Percentiles rank a stretch among this genome's conserved stretches.
These are phyloP conservation scores for Echinometra lucunter DNA, from an alignment of 53 echinoderm and acorn worm genomes.

Conservation along the genomic window DNA sequence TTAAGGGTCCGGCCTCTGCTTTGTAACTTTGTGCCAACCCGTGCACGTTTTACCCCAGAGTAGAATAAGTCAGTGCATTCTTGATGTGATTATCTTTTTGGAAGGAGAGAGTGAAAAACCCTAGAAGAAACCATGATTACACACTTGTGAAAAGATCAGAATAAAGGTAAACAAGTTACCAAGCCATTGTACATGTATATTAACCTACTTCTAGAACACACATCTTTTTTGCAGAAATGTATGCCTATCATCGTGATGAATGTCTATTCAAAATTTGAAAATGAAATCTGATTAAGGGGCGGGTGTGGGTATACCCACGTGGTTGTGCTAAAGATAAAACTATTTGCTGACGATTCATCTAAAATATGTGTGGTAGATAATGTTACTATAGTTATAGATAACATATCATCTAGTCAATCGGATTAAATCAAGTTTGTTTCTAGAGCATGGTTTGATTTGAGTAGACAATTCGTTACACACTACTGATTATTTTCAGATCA, in stretches of 20 bases:
- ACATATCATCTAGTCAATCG: neutral
- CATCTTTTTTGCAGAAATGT: too few relatives aligned
- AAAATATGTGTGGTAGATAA: neutral
- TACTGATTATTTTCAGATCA: neutral
- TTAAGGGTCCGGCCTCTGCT: too few relatives aligned
- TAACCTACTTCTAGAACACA: too few relatives aligned
- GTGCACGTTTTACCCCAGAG: neutral
- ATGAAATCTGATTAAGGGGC: too few relatives aligned
- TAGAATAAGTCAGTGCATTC: neutral
- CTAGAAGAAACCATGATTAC: neutral
- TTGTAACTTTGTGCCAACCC: too few relatives aligned
- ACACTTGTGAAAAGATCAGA: neutral
- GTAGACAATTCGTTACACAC: neutral
- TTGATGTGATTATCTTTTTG: neutral
- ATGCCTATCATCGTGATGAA: too few relatives aligned
- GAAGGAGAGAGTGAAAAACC: neutral
- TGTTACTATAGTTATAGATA: neutral
- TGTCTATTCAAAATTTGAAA: too few relatives aligned
- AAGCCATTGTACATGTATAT: too few relatives aligned
- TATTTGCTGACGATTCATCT: neutral
- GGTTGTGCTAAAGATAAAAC: neutral
- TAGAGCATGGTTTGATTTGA: neutral
- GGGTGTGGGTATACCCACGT: too few relatives aligned
- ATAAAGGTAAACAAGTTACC: too few relatives aligned
- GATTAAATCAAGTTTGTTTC: neutral